phyloP scores from a whole-genome alignment of 1,140 invertebrate species.

The Panulirus ornatus region DNA sequence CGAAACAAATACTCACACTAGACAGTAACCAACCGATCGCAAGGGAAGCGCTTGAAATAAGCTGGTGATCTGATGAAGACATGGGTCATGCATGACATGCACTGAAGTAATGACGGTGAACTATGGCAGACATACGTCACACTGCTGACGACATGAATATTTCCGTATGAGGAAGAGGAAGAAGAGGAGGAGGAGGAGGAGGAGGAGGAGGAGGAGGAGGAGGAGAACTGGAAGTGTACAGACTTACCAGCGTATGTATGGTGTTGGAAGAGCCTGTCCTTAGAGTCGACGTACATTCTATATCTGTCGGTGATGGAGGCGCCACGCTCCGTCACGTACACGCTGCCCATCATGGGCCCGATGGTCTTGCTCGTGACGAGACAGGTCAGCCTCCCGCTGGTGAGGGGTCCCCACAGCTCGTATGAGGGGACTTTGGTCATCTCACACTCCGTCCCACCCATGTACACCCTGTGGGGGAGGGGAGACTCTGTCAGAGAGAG shows the following conservation, averaged over 20 bases:
- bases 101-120: not conserved
- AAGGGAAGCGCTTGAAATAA: too few species aligned
- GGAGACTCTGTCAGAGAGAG: not conserved
- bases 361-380: not conserved
- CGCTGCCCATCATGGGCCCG: slow-evolving; percentile 27
- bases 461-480: not conserved
- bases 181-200: not conserved
- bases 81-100: too few species aligned
- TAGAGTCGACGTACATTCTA: slow-evolving; percentile 31
- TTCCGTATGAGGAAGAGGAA: not conserved
- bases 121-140: not conserved
- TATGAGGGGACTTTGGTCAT: slow-evolving; percentile 18
- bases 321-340: slow-evolving; percentile 32
- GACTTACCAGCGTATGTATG: slow-evolving; percentile 47
- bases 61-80: too few species aligned
- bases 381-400: not conserved
- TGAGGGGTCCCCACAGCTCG: slow-evolving; percentile 15
- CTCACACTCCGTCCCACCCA: slow-evolving; percentile 33
- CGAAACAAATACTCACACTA: too few species aligned
- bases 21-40: too few species aligned
- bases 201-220: not conserved
- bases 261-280: slow-evolving; percentile 51
- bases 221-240: too few species aligned
- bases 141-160: too few species aligned
- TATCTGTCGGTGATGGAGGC: not conserved